Evolutionary conservation across 2,797 vertebrate species (phyloP), one percentile per base, ranked within the genome.

Genomic region (Salmo trutta): DNA sequence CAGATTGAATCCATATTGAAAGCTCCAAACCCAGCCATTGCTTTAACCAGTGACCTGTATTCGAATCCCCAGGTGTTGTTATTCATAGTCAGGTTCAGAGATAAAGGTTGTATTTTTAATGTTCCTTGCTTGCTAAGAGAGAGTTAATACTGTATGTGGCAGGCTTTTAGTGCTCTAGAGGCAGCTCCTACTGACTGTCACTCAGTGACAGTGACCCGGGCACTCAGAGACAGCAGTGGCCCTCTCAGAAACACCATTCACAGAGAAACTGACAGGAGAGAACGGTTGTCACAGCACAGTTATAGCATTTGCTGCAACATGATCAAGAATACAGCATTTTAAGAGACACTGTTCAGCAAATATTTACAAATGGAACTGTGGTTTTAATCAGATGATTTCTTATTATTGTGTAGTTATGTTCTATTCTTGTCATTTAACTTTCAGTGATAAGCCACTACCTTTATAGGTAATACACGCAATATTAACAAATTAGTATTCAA

Each of bases 111-210:
- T 82, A 84, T 84, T 84, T 87, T 91, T 86, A 41, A 89, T 86
- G 72, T 71, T 65, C 47, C 54, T 77, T 84, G 82, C 85, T 86
- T 81, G 83, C 84, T 86, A 82, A 85, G 85, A 73, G 41, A 47
- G 59, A 15, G 33, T 90, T 84, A 88, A 90, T 89, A 87, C 88
- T 91, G 83, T 53, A 88, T 87, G 78, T 52, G 71, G 52, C 72
- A n/a, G 17, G 67, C 69, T 82, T 75, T 79, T 86, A 85, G 88
- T 87, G 85, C 84, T 86, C 75, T 3, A 64, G 21, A 64, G 59
- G 59, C 59, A n/a, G 59, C 59, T 89, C 81, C 83, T 82, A 82
- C 81, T 86, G 84, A 62, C 75, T 62, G 64, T 86, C 84, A 87
- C 84, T 75, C 79, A 41, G 47, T 80, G 51, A 70, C 67, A 81